Conservation (phyloP, 2,113 vertebrate genomes). For the Rana temporaria region DNA sequence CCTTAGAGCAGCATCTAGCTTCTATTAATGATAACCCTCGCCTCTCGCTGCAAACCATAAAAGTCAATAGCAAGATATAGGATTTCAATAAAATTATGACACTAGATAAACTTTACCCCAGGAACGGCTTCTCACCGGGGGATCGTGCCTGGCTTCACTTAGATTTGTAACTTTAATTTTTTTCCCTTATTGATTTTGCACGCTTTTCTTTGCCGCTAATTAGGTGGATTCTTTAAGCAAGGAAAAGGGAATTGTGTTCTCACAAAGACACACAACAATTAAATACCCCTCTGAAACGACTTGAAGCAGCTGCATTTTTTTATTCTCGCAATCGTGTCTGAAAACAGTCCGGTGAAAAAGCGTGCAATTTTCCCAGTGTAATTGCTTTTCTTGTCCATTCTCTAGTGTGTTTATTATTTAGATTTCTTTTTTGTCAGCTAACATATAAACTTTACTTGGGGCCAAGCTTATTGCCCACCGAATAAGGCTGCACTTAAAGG, state of each 20-base stretch:
- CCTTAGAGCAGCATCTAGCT: constrained; percentile 59
- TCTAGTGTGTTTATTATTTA: not conserved
- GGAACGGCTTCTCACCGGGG: constrained; percentile 73
- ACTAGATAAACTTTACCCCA: constrained; percentile 74
- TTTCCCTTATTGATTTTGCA: constrained; percentile 72
- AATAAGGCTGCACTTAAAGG: too few species aligned
- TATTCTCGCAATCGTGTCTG: too few species aligned
- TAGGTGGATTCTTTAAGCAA: constrained; percentile 59
- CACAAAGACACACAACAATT: constrained; percentile 26
- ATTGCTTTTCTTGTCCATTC: constrained; percentile 18
- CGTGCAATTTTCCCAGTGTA: not conserved
- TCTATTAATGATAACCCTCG: constrained; percentile 68
- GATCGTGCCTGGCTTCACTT: constrained; percentile 70
- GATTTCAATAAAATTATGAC: constrained; percentile 83
- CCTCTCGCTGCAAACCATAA: constrained; percentile 71
- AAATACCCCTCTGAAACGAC: constrained; percentile 37
- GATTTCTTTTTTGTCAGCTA: not conserved
- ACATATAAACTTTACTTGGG: too few species aligned
- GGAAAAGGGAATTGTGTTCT: constrained; percentile 40
- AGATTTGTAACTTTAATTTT: constrained; percentile 84
- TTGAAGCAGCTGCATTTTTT: constrained; percentile 3
- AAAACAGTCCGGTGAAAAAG: not conserved
- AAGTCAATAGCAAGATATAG: constrained; percentile 80
- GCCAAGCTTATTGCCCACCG: too few species aligned
- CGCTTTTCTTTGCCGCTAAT: constrained; percentile 66